Conservation (phyloP, 2,113 vertebrate genomes). For the Cyphomyrus discorhynchus region DNA sequence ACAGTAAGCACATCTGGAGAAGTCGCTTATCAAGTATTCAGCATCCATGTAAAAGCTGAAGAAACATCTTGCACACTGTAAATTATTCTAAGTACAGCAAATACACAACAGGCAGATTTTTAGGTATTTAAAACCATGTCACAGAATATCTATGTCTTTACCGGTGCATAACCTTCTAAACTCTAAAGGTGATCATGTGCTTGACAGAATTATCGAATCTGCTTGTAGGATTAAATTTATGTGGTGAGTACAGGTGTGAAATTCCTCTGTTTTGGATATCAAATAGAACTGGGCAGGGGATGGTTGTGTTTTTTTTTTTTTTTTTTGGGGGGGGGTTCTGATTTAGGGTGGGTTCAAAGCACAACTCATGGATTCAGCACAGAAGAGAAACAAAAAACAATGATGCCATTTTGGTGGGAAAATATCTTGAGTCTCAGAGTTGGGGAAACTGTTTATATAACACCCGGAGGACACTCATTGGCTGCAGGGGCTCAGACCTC, state of each 20-base stretch:
- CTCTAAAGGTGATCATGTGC: neutral
- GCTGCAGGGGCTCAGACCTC: too few species aligned
- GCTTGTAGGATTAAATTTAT: neutral
- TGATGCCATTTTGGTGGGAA: neutral
- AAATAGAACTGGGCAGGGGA: neutral
- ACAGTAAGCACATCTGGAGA: neutral
- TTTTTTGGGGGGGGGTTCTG: too few species aligned
- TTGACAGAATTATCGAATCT: neutral
- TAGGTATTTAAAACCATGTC: neutral
- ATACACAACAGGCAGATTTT: neutral
- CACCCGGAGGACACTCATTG: too few species aligned
- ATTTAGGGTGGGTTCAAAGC: neutral
- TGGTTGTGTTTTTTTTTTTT: neutral
- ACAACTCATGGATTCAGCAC: neutral
- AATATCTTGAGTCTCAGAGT: neutral
- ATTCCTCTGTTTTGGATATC: neutral
- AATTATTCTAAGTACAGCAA: neutral
- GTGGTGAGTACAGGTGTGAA: neutral
- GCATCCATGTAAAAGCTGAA: neutral
- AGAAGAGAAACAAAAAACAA: neutral
- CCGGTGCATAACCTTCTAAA: neutral
- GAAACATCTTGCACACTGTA: neutral
- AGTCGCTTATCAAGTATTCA: neutral
- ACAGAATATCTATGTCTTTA: neutral
- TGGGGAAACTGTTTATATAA: neutral